Evolutionary conservation across 35 echinoderm and acorn worm species (phyloP), one percentile per base, ranked within the genome.

Genomic region (Holothuria glaberrima): DNA sequence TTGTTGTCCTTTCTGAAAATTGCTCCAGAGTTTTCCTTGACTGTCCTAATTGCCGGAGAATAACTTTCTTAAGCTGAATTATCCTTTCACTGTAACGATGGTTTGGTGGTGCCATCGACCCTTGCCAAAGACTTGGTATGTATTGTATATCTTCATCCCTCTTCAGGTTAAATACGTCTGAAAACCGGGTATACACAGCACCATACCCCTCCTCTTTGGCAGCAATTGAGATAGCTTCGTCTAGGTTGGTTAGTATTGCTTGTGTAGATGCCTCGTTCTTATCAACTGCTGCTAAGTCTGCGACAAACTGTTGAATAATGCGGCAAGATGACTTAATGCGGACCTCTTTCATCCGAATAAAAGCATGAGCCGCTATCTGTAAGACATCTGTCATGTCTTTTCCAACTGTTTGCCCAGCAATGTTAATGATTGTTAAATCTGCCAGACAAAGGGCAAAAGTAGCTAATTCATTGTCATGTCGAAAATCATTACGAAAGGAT

Each of bases 81-180:
- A 90, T 80, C 20, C 59, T 78, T 46, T 90, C 56, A 31, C 71
- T 90, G 72, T 90, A 90, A 17, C 88, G 75, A n/a, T 80, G 77
- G 58, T 90, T 90, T 29, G 89, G 77, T 9, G 89, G 89, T 20
- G 89, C 89, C 89, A 90, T 90, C 1, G 75, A 59, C 22, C 89
- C 89, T 82, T 90, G 75, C 89, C 89, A 90, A 9, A 90, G 73
- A 29, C 75, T 90, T 20, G 88, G 74, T 35, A 90, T 82, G 66
- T 89, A 89, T 27, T 75, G 46, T 10, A 78, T 25, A 24, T 89
- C 56, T 77, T 89, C 72, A 17, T 89, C 75, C n/a, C 52, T n/a
- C 52, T 89, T 30, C 12, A 89, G 35, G 24, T 89, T 73, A 59
- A 88, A 71, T 19, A 88, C 68, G 58, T 89, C 88, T 32, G 88